A percentile compares a stretch with the other conserved stretches of the same genome.
Evolutionary conservation across 2,888 invertebrate genomes (phyloP).

Genomic region (Anthrax anthrax): DNA sequence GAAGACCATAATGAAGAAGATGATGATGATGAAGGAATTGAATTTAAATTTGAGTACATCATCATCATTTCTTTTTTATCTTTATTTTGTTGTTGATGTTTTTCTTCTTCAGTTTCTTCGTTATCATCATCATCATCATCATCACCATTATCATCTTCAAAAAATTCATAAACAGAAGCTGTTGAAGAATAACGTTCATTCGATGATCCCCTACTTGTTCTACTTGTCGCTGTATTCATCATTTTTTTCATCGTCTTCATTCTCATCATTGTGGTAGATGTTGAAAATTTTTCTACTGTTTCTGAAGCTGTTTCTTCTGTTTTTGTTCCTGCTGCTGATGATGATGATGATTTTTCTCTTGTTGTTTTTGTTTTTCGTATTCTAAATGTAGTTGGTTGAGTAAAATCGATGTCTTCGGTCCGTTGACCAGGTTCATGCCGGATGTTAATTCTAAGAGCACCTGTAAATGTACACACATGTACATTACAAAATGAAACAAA

Average conservation of each 20-base stretch:
- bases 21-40: neutral
- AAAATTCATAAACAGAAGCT: neutral
- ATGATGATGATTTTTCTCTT: no score
- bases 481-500: no score
- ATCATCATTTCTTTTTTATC: neutral
- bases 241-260: neutral
- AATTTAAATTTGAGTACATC: neutral
- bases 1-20: neutral
- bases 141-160: neutral
- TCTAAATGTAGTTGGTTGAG: constrained; percentile 6
- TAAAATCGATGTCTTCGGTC: constrained; percentile 14
- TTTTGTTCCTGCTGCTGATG: no score
- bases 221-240: neutral
- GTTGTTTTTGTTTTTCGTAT: neutral
- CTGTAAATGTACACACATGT: constrained; percentile 3
- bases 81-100: neutral
- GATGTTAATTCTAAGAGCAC: constrained; percentile 10
- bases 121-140: neutral
- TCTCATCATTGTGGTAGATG: neutral
- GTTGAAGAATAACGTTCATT: neutral
- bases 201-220: neutral
- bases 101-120: neutral
- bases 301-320: neutral
- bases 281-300: neutral
- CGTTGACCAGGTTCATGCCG: constrained; percentile 9